Evolutionary conservation across 2,888 invertebrate genomes (phyloP), one percentile per base, ranked within the genome.

Genomic region (Lottia scabra): DNA sequence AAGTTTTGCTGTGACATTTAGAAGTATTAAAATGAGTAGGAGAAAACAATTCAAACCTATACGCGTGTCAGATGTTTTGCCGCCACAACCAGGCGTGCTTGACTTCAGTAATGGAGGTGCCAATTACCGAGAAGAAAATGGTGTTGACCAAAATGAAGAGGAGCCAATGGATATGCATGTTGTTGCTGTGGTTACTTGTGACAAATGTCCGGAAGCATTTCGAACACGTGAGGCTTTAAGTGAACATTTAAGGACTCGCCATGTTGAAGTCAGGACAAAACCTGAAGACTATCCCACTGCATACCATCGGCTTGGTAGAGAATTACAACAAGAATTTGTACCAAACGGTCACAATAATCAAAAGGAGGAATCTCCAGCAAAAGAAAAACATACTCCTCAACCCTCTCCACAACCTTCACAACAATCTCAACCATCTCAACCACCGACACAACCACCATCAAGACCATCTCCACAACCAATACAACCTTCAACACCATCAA

Each of bases 251-350:
- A 62, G 67, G 19, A 74, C 70, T 65, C 72, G 69, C 12, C 56
- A 72, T 45, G 45, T 69, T 13, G 68, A 75, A 45, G 64, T 48
- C n/a, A 68, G 70, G 65, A 67, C 73, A 23, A 19, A 62, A 30
- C 69, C 62, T n/a, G 38, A 69, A 23, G 75, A 77, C 23, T 89
- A 84, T 75, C 88, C 87, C 23, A 89, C 89, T 12, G 86, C 85
- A 44, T 89, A 89, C 95, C 26, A 97, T 96, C 96, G 95, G 95
- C 84, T 93, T 94, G 83, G 96, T 95, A 90, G 91, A 96, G 84
- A 97, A 95, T 89, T 95, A 63, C 84, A 84, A 46, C 85, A 84
- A 75, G 83, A 82, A 66, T 80, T 80, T 63, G 63, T 82, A 63
- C 68, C 82, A 30, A 85, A 86, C 73, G 84, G 84, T 56, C 81